Percentiles rank a stretch among this genome's conserved stretches.
phyloP scores from a whole-genome alignment of 2,888 invertebrate species.

The Hirudinaria manillensis region DNA sequence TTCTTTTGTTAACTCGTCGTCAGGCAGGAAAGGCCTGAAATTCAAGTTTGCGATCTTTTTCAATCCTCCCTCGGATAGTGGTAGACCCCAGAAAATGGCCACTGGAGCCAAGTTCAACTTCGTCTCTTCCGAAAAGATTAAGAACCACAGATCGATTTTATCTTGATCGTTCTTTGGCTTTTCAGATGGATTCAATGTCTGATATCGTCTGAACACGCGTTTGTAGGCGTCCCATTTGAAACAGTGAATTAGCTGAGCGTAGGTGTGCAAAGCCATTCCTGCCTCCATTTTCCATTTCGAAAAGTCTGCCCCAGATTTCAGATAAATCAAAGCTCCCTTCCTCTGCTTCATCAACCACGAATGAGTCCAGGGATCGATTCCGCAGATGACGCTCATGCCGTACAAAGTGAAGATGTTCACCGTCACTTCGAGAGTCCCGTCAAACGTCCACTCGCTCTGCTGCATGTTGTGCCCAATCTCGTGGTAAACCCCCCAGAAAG shows the following conservation, averaged over 20 bases:
- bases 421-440: slow-evolving; percentile 40
- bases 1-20: slow-evolving; percentile 36
- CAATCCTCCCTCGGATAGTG: slow-evolving; percentile 27
- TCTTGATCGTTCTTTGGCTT: slow-evolving; percentile 36
- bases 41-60: slow-evolving; percentile 25
- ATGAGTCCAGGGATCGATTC: slow-evolving; percentile 40
- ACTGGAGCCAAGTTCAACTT: slow-evolving; percentile 38
- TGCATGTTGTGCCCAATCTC: slow-evolving; percentile 45
- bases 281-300: slow-evolving; percentile 37
- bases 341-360: slow-evolving; percentile 35
- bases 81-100: slow-evolving; percentile 41
- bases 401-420: slow-evolving; percentile 42
- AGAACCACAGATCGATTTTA: slow-evolving; percentile 41
- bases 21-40: slow-evolving; percentile 35
- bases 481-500: slow-evolving; percentile 42
- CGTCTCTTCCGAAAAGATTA: slow-evolving; percentile 37
- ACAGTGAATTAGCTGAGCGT: slow-evolving; percentile 40
- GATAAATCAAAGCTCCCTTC: slow-evolving; percentile 31
- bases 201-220: slow-evolving; percentile 35
- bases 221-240: slow-evolving; percentile 41
- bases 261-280: slow-evolving; percentile 39
- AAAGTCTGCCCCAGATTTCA: slow-evolving; percentile 36
- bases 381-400: slow-evolving; percentile 39
- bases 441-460: slow-evolving; percentile 41
- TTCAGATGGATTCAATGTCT: not conserved